Base-by-base conservation (phyloP, 1,140 invertebrate genomes). In the Archivesica marissinica region DNA sequence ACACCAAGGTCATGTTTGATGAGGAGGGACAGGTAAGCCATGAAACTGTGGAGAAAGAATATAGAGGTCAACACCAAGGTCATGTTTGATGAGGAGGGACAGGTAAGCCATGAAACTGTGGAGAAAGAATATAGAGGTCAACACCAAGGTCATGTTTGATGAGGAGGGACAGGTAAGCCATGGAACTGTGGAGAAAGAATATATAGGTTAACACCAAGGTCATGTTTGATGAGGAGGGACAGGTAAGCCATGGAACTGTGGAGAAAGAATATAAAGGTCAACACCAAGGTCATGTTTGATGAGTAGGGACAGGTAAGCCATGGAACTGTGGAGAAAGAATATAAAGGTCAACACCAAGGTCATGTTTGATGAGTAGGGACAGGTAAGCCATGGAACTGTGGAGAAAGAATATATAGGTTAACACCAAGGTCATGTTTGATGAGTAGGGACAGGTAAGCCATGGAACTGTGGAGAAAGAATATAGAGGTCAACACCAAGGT, bases 171-270 rank as follows among this genome's bases (percentile, higher is more conserved):
- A 97, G 90, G 95, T 93, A 85, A 86, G 98, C 96, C 0, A 99
- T 98, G 93, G 97, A 97, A 94, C 95, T 98, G 52, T 92, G 97
- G 6, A 98, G 97, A 89, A 99, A 98, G 92, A 98, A 98, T 89
- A 96, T 98, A 64, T 94, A 96, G 89, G 93, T 96, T 0, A 99
- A 99, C 93, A 97, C 96, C 72, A 97, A 96, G 91, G 95, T 96
- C 4, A 94, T 95, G 44, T 98, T 98, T 94, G 96, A 97, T 91
- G 97, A 98, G 33, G 96, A 97, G 75, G 97, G 97, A 80, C 95
- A 97, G 90, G 95, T 93, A 86, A 86, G 98, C 96, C 0, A 99
- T 98, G 93, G 97, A 97, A 94, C 95, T 98, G 52, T 92, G 97
- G 6, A 98, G 97, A 89, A 99, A 98, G 92, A 98, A 98, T 89